These are phyloP conservation scores for Calonectris borealis DNA, from an alignment of 2,113 vertebrate genomes.

Conservation along the genomic window DNA sequence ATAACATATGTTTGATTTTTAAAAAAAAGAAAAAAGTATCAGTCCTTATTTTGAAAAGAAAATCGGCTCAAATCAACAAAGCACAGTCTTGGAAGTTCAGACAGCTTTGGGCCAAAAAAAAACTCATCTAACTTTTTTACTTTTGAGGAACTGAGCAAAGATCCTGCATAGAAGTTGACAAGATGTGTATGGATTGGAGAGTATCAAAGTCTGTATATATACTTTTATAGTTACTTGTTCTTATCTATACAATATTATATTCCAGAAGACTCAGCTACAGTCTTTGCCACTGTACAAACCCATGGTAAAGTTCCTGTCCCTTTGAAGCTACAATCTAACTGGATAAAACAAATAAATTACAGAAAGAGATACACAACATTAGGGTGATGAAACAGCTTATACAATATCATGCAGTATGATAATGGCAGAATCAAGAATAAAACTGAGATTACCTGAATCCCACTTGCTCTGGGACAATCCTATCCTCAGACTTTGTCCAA, in stretches of 20 bases:
- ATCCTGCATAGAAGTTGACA: neutral
- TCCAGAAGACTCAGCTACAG: neutral
- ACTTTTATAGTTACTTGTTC: neutral
- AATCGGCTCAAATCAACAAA: neutral
- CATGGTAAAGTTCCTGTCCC: neutral
- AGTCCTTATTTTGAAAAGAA: neutral
- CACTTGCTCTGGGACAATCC: neutral
- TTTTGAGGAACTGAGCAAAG: constrained; percentile 1
- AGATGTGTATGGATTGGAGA: neutral
- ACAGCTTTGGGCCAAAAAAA: neutral
- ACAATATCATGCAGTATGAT: neutral
- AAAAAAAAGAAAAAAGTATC: neutral
- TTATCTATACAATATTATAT: neutral
- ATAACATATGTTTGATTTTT: neutral
- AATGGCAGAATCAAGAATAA: neutral
- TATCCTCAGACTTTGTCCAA: neutral
- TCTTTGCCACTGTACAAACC: neutral
- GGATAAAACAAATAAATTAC: neutral
- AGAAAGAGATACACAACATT: neutral
- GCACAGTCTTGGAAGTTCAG: neutral
- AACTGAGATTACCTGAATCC: neutral
- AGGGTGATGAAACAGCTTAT: neutral
- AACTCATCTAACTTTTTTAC: neutral
- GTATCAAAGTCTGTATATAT: neutral
- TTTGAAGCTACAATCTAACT: neutral